Evolutionary conservation across 2,797 vertebrate species (phyloP).

Genomic region (Gymnothorax javanicus): DNA sequence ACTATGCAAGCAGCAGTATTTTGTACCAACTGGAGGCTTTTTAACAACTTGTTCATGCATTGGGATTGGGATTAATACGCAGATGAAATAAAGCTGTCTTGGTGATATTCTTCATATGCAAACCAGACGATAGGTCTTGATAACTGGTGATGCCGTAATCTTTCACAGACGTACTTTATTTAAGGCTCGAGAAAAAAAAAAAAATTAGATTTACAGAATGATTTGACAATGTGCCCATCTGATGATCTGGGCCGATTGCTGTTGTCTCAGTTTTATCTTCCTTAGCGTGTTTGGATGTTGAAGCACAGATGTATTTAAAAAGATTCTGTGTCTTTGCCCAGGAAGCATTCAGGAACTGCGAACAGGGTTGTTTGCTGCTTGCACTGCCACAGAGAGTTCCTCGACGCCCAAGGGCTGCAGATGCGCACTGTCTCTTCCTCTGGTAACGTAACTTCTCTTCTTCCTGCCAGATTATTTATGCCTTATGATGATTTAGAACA

Average conservation of each 20-base stretch:
- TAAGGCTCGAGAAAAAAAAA: no score
- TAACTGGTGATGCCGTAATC: no score
- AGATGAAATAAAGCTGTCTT: no score
- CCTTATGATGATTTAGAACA: not conserved
- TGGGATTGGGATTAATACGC: no score
- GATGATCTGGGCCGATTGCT: not conserved
- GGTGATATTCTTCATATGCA: no score
- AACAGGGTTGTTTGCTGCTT: constrained; percentile 49
- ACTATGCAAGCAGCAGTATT: no score
- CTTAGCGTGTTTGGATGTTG: not conserved
- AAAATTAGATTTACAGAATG: no score
- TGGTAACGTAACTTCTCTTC: constrained; percentile 51
- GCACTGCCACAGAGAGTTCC: constrained; percentile 47
- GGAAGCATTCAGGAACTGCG: constrained; percentile 41
- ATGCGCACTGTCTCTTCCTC: constrained; percentile 46
- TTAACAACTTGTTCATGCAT: no score
- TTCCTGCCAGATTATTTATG: not conserved
- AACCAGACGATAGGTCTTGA: no score
- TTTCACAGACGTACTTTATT: no score
- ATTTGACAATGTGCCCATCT: no score
- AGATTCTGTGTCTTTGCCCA: constrained; percentile 20
- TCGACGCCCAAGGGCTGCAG: constrained; percentile 48
- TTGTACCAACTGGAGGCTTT: no score
- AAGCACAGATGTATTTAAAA: not conserved
- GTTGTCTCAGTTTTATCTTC: not conserved